Conservation (phyloP, 2,888 invertebrate species). For the Drosophila ochracea region DNA sequence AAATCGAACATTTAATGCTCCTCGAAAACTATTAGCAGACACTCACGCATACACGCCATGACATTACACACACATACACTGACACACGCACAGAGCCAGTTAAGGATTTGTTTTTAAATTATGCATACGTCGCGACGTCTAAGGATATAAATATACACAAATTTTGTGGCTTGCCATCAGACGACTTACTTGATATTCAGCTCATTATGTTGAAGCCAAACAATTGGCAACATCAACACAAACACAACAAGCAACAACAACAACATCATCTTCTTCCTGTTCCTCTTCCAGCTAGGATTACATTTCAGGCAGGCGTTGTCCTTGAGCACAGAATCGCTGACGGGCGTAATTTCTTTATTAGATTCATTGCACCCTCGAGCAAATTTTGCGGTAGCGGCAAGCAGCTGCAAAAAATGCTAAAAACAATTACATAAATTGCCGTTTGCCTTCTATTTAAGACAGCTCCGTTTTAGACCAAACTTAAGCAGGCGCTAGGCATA, state of each 20-base stretch:
- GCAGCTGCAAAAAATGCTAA: conserved; percentile 50
- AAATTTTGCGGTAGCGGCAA: conserved; percentile 34
- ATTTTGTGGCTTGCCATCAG: conserved; percentile 48
- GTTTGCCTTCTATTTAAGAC: conserved; percentile 35
- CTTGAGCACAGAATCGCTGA: conserved; percentile 54
- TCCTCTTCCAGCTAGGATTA: conserved; percentile 33
- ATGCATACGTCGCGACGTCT: conserved; percentile 63
- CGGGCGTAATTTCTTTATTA: conserved; percentile 77
- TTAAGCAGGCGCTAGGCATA: conserved; percentile 5
- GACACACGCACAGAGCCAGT: conserved; percentile 25
- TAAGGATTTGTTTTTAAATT: conserved; percentile 65
- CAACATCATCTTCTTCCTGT: conserved; percentile 10
- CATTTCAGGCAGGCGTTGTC: conserved; percentile 36
- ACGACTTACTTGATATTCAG: conserved; percentile 75
- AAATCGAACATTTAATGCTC: conserved; percentile 51
- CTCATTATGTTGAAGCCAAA: conserved; percentile 69
- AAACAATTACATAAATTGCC: conserved; percentile 75
- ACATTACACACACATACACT: conserved; percentile 8
- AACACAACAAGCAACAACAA: conserved; percentile 17
- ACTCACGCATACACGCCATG: conserved; percentile 25
- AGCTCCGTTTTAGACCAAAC: neutral
- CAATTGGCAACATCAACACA: conserved; percentile 67
- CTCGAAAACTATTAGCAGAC: conserved; percentile 24
- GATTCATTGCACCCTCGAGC: conserved; percentile 64
- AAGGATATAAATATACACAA: conserved; percentile 55